phyloP scores from a whole-genome alignment of 2,113 vertebrate genomes.

The Leptocoma aspasia region DNA sequence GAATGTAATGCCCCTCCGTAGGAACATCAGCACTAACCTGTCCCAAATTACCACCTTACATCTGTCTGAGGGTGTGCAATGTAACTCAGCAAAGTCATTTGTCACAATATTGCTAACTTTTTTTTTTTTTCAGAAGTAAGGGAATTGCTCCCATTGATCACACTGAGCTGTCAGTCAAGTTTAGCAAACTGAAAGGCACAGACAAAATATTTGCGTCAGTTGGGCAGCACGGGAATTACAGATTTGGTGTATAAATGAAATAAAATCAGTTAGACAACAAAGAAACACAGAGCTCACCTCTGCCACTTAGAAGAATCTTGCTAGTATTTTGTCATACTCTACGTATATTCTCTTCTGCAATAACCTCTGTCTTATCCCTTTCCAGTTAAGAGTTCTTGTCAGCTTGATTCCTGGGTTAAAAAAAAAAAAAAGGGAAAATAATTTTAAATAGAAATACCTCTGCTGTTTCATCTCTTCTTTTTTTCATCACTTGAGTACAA shows the following conservation, averaged over 20 bases:
- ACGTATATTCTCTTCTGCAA: not conserved
- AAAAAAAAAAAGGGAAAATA: not conserved
- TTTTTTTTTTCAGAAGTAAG: not conserved
- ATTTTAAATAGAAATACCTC: not conserved
- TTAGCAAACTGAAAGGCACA: not conserved
- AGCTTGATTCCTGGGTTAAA: not conserved
- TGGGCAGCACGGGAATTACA: not conserved
- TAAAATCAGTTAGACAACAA: not conserved
- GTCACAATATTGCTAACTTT: not conserved
- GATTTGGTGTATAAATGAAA: not conserved
- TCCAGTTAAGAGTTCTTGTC: not conserved
- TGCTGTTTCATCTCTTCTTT: not conserved
- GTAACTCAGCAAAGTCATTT: not conserved
- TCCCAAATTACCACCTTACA: not conserved
- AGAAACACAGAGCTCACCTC: not conserved
- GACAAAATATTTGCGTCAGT: not conserved
- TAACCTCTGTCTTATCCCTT: not conserved
- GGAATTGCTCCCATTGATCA: not conserved
- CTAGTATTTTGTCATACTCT: not conserved
- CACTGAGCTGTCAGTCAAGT: not conserved
- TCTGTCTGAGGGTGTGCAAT: not conserved
- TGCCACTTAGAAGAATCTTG: not conserved
- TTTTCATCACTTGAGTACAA: not conserved
- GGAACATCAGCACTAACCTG: not conserved
- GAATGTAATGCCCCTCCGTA: not conserved